phyloP scores from a whole-genome alignment of 92 coral and sea anemone genomes.

The Epizoanthus fatuus region DNA sequence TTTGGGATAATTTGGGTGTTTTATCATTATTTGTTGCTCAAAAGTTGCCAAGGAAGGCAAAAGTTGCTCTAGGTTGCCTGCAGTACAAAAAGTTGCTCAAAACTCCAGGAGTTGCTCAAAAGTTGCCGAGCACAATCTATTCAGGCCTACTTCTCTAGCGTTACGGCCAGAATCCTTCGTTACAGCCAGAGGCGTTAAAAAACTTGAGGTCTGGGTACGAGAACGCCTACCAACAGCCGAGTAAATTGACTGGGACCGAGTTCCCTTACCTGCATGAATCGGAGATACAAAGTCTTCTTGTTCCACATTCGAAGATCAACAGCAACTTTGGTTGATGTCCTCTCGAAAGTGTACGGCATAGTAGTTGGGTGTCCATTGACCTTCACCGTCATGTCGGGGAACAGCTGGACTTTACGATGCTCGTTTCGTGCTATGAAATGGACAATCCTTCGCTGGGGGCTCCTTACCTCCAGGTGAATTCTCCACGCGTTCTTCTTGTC shows the following conservation, averaged over 20 bases:
- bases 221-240: too few relatives aligned
- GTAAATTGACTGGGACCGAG: not conserved
- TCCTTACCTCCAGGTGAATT: not conserved
- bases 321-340: not conserved
- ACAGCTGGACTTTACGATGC: not conserved
- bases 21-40: too few relatives aligned
- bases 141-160: too few relatives aligned
- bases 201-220: not conserved
- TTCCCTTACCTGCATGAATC: not conserved
- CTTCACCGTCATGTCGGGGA: constrained; percentile 1
- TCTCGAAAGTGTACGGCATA: not conserved
- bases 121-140: too few relatives aligned
- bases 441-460: not conserved
- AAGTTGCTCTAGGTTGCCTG: too few relatives aligned
- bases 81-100: too few relatives aligned
- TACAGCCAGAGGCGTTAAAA: not conserved
- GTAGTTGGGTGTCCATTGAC: not conserved
- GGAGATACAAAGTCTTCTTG: not conserved
- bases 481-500: not conserved
- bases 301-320: not conserved
- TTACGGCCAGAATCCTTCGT: too few relatives aligned
- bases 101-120: too few relatives aligned
- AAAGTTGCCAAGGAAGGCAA: too few relatives aligned
- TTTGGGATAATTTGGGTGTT: too few relatives aligned
- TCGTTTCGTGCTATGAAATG: not conserved